Evolutionary conservation across 1,140 invertebrate genomes (phyloP).

Genomic region (Camponotus pennsylvanicus): DNA sequence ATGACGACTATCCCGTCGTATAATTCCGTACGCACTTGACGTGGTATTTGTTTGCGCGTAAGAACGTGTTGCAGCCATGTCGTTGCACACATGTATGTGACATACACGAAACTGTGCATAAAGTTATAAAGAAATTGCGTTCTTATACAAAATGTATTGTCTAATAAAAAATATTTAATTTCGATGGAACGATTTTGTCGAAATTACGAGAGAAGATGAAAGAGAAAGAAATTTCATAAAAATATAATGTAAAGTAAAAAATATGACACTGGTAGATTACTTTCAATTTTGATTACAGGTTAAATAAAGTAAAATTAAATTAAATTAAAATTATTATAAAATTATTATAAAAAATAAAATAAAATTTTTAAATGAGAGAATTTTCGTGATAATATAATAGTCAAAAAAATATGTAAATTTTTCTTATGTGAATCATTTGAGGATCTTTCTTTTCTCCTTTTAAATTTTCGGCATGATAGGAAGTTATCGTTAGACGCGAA

Average conservation of each 20-base stretch:
- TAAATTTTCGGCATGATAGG: not conserved
- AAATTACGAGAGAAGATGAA: not conserved
- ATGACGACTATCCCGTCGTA: slow-evolving; percentile 55
- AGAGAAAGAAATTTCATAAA: not conserved
- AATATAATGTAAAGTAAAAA: slow-evolving; percentile 5
- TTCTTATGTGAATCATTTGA: not conserved
- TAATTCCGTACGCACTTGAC: slow-evolving; percentile 47
- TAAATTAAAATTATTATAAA: no score
- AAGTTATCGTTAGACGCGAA: not conserved
- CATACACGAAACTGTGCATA: not conserved
- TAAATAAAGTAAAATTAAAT: no score
- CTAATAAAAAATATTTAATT: slow-evolving; percentile 28
- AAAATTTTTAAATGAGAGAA: slow-evolving; percentile 1
- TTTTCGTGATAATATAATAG: not conserved
- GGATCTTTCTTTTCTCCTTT: not conserved
- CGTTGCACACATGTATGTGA: not conserved
- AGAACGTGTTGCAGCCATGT: not conserved
- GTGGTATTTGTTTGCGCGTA: slow-evolving; percentile 37
- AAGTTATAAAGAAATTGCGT: not conserved
- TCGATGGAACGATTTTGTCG: not conserved
- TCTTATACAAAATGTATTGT: not conserved
- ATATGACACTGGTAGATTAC: not conserved
- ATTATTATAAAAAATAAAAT: no score
- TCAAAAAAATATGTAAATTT: not conserved
- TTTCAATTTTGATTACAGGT: not conserved